Percentiles rank a stretch among this genome's conserved stretches.
Conservation (phyloP, 2,797 vertebrate species). For the Tauraco hartlaubi region DNA sequence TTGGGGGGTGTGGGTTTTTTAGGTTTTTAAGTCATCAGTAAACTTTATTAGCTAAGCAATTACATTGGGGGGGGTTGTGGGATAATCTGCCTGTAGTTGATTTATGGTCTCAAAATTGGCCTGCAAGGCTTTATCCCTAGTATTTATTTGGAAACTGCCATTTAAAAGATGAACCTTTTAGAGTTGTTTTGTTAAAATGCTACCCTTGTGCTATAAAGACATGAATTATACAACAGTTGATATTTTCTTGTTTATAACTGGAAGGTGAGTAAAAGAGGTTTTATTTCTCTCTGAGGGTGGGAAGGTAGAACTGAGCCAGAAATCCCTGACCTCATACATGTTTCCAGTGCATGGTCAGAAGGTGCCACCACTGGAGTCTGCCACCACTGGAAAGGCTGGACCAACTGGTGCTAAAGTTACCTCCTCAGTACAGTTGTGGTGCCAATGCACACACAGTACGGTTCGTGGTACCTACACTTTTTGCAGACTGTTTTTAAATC, state of each 20-base stretch:
- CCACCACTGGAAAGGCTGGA: background rate
- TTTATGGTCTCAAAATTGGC: background rate
- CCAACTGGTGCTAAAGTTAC: background rate
- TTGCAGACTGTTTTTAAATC: background rate
- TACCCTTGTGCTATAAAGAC: background rate
- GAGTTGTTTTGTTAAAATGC: background rate
- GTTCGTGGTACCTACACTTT: background rate
- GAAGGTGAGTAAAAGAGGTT: background rate
- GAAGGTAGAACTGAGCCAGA: background rate
- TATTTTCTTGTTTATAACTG: background rate
- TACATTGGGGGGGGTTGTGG: fast-evolving
- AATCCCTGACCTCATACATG: background rate
- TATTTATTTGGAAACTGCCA: background rate
- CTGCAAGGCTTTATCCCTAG: background rate
- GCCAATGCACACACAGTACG: background rate
- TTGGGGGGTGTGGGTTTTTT: background rate
- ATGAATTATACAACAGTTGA: background rate
- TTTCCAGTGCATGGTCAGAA: background rate
- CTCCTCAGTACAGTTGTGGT: background rate
- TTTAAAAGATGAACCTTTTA: background rate
- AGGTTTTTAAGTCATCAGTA: background rate
- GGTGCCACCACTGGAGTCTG: background rate
- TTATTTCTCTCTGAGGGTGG: background rate
- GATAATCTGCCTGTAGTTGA: background rate
- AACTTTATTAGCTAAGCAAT: background rate